Evolutionary conservation across 2,113 vertebrate species (phyloP), one percentile per base, ranked within the genome.

Genomic region (Myrmophylax atrothorax): DNA sequence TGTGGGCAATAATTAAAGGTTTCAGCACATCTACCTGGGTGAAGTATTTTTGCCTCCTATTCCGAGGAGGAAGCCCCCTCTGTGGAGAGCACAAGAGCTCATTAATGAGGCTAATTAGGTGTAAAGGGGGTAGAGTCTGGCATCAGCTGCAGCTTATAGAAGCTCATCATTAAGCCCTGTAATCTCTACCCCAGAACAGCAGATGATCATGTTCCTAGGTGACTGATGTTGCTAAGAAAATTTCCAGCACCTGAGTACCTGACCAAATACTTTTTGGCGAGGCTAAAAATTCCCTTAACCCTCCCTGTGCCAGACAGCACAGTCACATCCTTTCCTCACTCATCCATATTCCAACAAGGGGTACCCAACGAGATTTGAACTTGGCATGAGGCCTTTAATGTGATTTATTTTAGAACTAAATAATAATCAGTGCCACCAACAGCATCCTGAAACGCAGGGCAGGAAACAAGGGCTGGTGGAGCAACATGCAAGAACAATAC

Each of bases 61-160:
- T 98, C 98, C 98, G 96, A 97, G 97, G 98, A 98, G 97, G 95
- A 97, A 95, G 97, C 91, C 97, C 98, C 98, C 98, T 98, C 98
- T 97, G 94, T 76, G 97, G 98, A 98, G 98, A 98, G 98, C 98
- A 98, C 98, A 98, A 98, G 98, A 98, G 98, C 98, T 98, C 98
- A 98, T 98, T 99, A 99, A 99, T 98, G 95, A 98, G 98, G 98
- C 98, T 99, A 99, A 99, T 99, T 99, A 99, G 98, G 98, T 99
- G 98, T 98, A 99, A 99, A 98, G 98, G 98, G 99, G 98, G 97
- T 98, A 98, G 98, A 98, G 97, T 95, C 98, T 98, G 98, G 98
- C 98, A 99, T 99, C 98, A 99, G 98, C 98, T 99, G 99, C 98
- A 98, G 98, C 98, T 98, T 98, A 98, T 97, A 97, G 96, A 96